Conservation (phyloP, 2,113 vertebrate genomes). For the Tragulus kanchil region DNA sequence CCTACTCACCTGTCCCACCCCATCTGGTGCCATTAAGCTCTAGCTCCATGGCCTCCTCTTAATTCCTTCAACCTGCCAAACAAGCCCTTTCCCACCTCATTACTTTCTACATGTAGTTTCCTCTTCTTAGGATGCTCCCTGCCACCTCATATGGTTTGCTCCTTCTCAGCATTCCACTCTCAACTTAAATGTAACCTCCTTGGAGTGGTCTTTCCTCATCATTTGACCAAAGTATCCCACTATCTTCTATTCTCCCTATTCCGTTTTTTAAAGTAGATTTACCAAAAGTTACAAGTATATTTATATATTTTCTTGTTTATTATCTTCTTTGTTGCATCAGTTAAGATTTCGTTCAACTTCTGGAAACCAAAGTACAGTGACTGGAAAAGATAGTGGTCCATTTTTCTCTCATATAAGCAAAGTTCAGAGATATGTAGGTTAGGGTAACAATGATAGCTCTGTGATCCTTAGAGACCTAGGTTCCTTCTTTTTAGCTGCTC, state of each 20-base stretch:
- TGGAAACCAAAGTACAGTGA: background rate
- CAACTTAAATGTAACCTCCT: background rate
- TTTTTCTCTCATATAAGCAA: background rate
- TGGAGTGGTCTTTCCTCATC: background rate
- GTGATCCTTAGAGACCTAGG: background rate
- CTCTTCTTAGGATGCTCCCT: background rate
- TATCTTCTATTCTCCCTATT: background rate
- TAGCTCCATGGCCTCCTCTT: background rate
- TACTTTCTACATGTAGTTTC: background rate
- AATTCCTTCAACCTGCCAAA: background rate
- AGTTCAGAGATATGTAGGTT: background rate
- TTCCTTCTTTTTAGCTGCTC: background rate
- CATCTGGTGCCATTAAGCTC: background rate
- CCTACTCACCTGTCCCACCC: background rate
- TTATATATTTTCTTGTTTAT: background rate
- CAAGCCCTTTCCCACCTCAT: background rate
- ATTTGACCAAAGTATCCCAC: background rate
- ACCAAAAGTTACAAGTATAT: background rate
- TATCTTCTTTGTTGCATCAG: background rate
- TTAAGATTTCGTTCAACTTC: background rate
- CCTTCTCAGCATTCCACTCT: background rate
- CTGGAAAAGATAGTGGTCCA: background rate
- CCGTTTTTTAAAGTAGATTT: background rate
- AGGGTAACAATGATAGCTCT: background rate
- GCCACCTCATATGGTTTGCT: background rate